Base-by-base conservation (phyloP, 2,888 invertebrate genomes). In the Amblyjoppa fuscipennis region DNA sequence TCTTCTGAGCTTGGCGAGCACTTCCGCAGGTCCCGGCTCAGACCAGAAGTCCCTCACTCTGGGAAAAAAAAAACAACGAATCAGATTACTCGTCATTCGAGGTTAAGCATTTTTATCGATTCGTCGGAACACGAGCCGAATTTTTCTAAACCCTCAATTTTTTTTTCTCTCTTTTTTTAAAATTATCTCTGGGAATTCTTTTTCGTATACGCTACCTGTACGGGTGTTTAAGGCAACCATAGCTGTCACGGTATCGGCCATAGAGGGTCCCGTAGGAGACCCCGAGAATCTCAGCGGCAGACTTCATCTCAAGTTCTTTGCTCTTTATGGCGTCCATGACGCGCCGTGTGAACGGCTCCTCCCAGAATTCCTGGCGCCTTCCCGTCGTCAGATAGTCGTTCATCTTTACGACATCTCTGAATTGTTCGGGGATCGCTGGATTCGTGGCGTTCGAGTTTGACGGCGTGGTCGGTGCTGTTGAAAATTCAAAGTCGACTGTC, bases 271-370 rank as follows among this genome's bases (percentile, higher is more conserved):
- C 98, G 94, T 98, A 98, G 69, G 98, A 98, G 0, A 98, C 98
- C 1, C 98, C 98, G 69, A 98, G 95, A 81, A 98, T 96, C 93
- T 98, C 98, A 2, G 98, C 98, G 2, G 98, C 98, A 89, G 97
- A 97, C 94, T 98, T 98, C 98, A 98, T 98, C 94, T 98, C 98
- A 92, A 98, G 94, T 95, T 98, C 98, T 94, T 98, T 98, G 87
- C 97, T 97, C 91, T 98, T 97, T 41, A 98, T 98, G 25, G 98
- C 97, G 93, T 98, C 98, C 97, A 98, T 97, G 61, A 98, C 96
- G 92, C 98, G 95, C 93, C 97, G 97, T 45, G 98, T 98, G 91
- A 98, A 98, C 68, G 97, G 97, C 93, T 98, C 98, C 93, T 98
- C 98, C 98, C 98, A 98, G 94, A 98, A 98, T 94, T 98, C 98